Base-by-base conservation (phyloP, 2,797 vertebrate species). In the Pelodytes ibericus region DNA sequence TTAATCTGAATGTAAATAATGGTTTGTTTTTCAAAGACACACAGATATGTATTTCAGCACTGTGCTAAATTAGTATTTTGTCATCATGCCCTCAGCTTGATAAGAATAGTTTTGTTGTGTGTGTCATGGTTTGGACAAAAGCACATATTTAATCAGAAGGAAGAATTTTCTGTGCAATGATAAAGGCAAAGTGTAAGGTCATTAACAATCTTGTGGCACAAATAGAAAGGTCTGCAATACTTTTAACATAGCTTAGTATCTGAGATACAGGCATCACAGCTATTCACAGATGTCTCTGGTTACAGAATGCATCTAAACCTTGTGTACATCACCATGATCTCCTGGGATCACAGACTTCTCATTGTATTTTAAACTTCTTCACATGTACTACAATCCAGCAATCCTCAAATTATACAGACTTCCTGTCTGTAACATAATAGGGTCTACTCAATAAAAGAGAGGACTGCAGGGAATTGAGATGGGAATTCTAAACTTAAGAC, bases 321-420 rank as follows among this genome's bases (percentile, higher is more conserved):
- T 58, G n/a, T 74, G 49, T 26, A 31, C 62, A 44, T 53, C 72
- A 74, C 33, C 36, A 56, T 66, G 72, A 63, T 65, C 30, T 29
- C 63, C 20, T 25, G 26, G 62, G 36, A 67, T 67, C 27, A 59
- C 63, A 74, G 39, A 67, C 72, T 67, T 67, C 63, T 58, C 63
- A 66, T 67, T 74, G 72, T 74, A 74, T 64, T 67, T 67, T 59
- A 53, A 74, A 62, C 72, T 74, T 74, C 63, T 59, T 41, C 26
- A 26, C 53, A 66, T 59, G 60, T 53, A 66, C 72, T 63, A 65
- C 53, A 74, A 74, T 67, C 20, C 53, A 59, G 39, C 59, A 31
- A 66, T 74, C 65, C 27, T 56, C n/a, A 59, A 66, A 66, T 67
- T 74, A 74, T 67, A 59, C 72, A 74, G 33, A 58, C 62, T 67